phyloP scores from a whole-genome alignment of 2,888 invertebrate genomes.

The Zaprionus obscuricornis region DNA sequence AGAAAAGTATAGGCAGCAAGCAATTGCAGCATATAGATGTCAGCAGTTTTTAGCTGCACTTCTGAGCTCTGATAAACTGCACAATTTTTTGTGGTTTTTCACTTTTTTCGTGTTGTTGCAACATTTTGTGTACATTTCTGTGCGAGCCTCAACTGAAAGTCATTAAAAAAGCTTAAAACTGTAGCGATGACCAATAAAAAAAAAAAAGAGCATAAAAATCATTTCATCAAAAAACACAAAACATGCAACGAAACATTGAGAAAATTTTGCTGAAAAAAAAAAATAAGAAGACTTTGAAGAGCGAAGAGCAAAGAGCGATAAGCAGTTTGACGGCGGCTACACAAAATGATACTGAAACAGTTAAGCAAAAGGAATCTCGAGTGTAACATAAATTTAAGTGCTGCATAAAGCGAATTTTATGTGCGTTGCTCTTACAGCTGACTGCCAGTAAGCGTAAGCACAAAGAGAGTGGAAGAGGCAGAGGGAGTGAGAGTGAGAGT shows the following conservation, averaged over 20 bases:
- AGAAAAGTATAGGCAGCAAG: too few relatives aligned
- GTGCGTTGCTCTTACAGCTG: conserved; percentile 34
- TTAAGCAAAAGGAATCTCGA: conserved; percentile 64
- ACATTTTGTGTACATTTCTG: conserved; percentile 43
- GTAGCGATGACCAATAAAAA: conserved; percentile 52
- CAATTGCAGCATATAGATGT: too few relatives aligned
- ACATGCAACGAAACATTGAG: too few relatives aligned
- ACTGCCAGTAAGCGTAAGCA: conserved; percentile 10
- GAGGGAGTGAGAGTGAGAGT: background rate
- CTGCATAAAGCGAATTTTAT: conserved; percentile 71
- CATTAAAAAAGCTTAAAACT: conserved; percentile 34
- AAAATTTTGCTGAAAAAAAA: conserved; percentile 2
- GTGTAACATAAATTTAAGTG: conserved; percentile 76
- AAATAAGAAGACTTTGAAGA: conserved; percentile 1
- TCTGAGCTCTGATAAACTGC: too few relatives aligned
- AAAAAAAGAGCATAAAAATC: conserved; percentile 32
- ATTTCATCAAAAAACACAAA: conserved; percentile 28
- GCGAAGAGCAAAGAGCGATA: conserved; percentile 43
- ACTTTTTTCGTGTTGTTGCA: too few relatives aligned
- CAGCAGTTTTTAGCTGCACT: too few relatives aligned
- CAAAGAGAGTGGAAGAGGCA: background rate
- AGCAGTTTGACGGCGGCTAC: conserved; percentile 41
- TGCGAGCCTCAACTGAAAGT: conserved; percentile 11
- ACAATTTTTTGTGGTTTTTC: too few relatives aligned
- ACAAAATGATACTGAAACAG: conserved; percentile 20